A percentile compares a stretch with the other conserved stretches of the same genome.
Conservation (phyloP, 2,888 invertebrate genomes). For the Lepidochrysops patricia region DNA sequence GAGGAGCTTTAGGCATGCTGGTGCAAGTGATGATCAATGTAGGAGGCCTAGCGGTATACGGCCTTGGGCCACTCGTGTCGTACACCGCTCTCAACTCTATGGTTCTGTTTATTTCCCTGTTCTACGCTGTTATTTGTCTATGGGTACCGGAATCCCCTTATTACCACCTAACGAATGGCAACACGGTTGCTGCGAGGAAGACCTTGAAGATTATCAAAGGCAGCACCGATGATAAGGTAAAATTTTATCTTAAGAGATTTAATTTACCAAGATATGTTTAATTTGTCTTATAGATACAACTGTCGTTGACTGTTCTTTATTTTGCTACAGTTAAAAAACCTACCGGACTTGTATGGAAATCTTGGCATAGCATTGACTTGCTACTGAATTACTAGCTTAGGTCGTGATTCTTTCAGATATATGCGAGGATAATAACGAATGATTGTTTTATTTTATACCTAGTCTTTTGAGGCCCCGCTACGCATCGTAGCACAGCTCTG, state of each 20-base stretch:
- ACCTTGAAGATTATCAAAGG: conserved; percentile 60
- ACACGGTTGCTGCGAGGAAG: conserved; percentile 56
- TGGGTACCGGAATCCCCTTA: conserved; percentile 79
- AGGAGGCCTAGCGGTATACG: conserved; percentile 57
- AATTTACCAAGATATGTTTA: too few relatives aligned
- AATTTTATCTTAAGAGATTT: background rate
- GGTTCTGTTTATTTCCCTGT: conserved; percentile 57
- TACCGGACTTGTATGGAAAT: too few relatives aligned
- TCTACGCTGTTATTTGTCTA: conserved; percentile 59
- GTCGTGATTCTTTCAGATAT: too few relatives aligned
- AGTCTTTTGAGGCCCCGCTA: too few relatives aligned
- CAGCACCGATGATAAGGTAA: conserved; percentile 53
- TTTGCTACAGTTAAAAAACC: too few relatives aligned
- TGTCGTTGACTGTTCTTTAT: too few relatives aligned
- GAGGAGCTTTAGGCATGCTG: conserved; percentile 63
- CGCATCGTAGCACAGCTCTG: too few relatives aligned
- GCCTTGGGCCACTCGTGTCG: conserved; percentile 64
- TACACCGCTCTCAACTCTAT: conserved; percentile 58
- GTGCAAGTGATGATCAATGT: conserved; percentile 66
- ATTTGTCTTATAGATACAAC: too few relatives aligned
- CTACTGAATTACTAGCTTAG: too few relatives aligned
- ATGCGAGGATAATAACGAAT: too few relatives aligned
- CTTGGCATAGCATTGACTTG: too few relatives aligned
- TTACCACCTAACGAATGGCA: conserved; percentile 70
- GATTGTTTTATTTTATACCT: too few relatives aligned